Percentiles rank a stretch among this genome's conserved stretches.
phyloP scores from a whole-genome alignment of 2,888 invertebrate genomes.

The Apodemia zela region DNA sequence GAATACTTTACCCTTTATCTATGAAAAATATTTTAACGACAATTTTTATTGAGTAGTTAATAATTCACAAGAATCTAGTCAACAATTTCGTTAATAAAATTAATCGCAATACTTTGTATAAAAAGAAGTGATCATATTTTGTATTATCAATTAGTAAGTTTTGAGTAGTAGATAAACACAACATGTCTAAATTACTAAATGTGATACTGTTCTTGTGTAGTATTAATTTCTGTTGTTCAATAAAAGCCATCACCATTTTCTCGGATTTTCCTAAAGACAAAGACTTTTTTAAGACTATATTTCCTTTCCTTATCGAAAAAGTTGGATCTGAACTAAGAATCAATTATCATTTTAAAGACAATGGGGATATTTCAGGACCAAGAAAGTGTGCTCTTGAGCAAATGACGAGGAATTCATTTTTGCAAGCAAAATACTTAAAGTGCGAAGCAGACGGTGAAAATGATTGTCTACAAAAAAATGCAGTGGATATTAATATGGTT shows the following conservation, averaged over 20 bases:
- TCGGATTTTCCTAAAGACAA: constrained; percentile 36
- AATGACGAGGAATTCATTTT: constrained; percentile 27
- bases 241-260: constrained; percentile 29
- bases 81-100: too few species aligned
- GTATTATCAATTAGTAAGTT: too few species aligned
- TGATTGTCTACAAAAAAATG: constrained; percentile 28
- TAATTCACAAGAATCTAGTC: too few species aligned
- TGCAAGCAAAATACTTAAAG: constrained; percentile 33
- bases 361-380: constrained; percentile 31
- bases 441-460: constrained; percentile 29
- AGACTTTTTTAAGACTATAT: constrained; percentile 38
- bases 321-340: constrained; percentile 35
- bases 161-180: too few species aligned
- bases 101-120: too few species aligned
- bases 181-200: too few species aligned
- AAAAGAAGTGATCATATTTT: too few species aligned
- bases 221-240: neutral
- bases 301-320: constrained; percentile 41
- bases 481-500: constrained; percentile 26
- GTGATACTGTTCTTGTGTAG: neutral
- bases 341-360: constrained; percentile 36
- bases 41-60: too few species aligned
- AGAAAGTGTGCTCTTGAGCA: constrained; percentile 37
- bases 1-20: too few species aligned
- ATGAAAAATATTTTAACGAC: too few species aligned